Percentiles rank a stretch among this genome's conserved stretches.
Evolutionary conservation across 2,888 invertebrate genomes (phyloP).

Genomic region (Synanthedon vespiformis): DNA sequence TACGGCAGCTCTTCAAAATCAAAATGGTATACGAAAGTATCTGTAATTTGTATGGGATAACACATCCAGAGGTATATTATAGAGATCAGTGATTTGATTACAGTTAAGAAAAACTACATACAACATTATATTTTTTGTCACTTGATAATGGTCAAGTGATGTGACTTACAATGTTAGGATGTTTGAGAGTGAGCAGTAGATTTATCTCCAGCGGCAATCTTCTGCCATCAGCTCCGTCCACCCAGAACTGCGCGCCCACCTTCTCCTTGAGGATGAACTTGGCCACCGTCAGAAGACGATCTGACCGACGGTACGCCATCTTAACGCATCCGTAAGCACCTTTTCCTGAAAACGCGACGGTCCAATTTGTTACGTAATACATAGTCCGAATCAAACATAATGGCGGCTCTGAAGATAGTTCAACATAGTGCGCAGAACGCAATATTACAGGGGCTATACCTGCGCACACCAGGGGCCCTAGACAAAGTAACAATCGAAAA

Average conservation of each 20-base stretch:
- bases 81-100: too few relatives aligned
- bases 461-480: too few relatives aligned
- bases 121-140: background rate
- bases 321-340: constrained; percentile 81
- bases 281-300: constrained; percentile 74
- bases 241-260: constrained; percentile 76
- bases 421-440: too few relatives aligned
- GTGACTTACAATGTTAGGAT: constrained; percentile 74
- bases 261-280: constrained; percentile 79
- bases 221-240: constrained; percentile 62
- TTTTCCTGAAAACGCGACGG: constrained; percentile 45
- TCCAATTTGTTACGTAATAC: background rate
- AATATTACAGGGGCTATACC: too few relatives aligned
- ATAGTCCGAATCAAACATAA: too few relatives aligned
- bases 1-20: too few relatives aligned
- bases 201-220: constrained; percentile 75
- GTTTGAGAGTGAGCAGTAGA: constrained; percentile 73
- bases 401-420: too few relatives aligned
- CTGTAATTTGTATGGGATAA: too few relatives aligned
- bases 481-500: too few relatives aligned
- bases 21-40: too few relatives aligned
- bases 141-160: background rate
- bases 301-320: constrained; percentile 73
- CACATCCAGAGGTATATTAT: too few relatives aligned
- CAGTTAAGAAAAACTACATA: background rate